Evolutionary conservation across 2,888 invertebrate genomes (phyloP).

Genomic region (Drosophila emarginata): DNA sequence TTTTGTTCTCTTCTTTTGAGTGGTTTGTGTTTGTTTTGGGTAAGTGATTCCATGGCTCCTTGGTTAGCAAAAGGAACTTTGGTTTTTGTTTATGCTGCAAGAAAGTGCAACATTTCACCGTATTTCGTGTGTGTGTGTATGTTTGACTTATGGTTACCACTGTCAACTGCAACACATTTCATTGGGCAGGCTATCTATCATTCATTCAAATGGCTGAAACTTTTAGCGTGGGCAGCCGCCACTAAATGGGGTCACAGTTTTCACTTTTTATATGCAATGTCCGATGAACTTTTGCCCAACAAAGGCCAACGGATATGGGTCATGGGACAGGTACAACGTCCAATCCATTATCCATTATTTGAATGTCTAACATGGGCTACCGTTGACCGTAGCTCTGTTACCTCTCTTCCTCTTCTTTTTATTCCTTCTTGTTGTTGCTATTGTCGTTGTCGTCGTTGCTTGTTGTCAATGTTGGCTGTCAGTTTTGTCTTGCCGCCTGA

Average conservation of each 20-base stretch:
- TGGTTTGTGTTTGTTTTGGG: slow-evolving; percentile 48
- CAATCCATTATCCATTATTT: slow-evolving; percentile 73
- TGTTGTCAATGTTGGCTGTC: slow-evolving; percentile 76
- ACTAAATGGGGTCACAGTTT: slow-evolving; percentile 61
- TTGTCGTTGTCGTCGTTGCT: slow-evolving; percentile 35
- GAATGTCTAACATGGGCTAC: slow-evolving; percentile 72
- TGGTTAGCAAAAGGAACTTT: slow-evolving; percentile 54
- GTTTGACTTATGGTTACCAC: slow-evolving; percentile 17
- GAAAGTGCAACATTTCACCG: slow-evolving; percentile 45
- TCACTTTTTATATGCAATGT: slow-evolving; percentile 65
- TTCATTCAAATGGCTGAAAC: slow-evolving; percentile 44
- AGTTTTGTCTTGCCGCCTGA: slow-evolving; percentile 72
- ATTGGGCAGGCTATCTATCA: slow-evolving; percentile 60
- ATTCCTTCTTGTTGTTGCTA: slow-evolving; percentile 27
- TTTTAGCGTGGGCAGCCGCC: slow-evolving; percentile 50
- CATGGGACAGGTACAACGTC: slow-evolving; percentile 56
- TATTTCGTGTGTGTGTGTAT: too few relatives aligned
- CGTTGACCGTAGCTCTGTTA: slow-evolving; percentile 53
- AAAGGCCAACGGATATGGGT: slow-evolving; percentile 58
- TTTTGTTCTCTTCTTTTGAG: slow-evolving; percentile 49
- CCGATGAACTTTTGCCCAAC: slow-evolving; percentile 58
- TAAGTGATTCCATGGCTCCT: slow-evolving; percentile 29
- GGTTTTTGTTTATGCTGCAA: background rate
- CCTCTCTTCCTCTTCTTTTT: slow-evolving; percentile 24
- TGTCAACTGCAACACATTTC: slow-evolving; percentile 69